Conservation (phyloP, 1,140 invertebrate genomes). For the Cydia fagiglandana region DNA sequence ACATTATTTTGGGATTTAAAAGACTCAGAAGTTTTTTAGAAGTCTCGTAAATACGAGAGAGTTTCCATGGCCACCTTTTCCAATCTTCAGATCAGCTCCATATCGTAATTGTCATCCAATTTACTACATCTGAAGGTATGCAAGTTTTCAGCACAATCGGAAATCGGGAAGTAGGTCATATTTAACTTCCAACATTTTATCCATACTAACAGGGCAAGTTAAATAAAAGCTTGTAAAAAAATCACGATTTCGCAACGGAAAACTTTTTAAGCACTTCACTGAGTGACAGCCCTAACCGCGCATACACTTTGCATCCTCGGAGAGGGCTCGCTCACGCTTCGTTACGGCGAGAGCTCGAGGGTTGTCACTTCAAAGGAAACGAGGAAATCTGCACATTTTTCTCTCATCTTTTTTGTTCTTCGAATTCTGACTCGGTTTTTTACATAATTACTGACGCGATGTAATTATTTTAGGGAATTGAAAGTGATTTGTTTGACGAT, state of each 20-base stretch:
- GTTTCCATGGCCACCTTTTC: no score
- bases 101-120: no score
- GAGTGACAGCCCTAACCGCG: constrained; percentile 1
- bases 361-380: constrained; percentile 55
- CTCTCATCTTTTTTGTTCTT: constrained; percentile 36
- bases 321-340: constrained; percentile 59
- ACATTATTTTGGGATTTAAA: no score
- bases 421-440: constrained; percentile 34
- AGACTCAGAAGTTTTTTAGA: no score
- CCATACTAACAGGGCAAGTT: no score
- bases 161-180: no score
- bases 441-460: constrained; percentile 36
- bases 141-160: no score
- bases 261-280: neutral
- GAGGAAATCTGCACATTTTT: constrained; percentile 54
- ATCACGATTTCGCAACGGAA: neutral
- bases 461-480: constrained; percentile 10
- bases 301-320: constrained; percentile 48
- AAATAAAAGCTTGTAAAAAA: no score
- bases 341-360: constrained; percentile 52
- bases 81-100: no score
- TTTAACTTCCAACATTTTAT: no score
- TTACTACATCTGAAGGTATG: no score
- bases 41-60: no score
- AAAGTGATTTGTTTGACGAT: neutral